Conservation (phyloP, 2,113 vertebrate genomes). For the Conger conger region DNA sequence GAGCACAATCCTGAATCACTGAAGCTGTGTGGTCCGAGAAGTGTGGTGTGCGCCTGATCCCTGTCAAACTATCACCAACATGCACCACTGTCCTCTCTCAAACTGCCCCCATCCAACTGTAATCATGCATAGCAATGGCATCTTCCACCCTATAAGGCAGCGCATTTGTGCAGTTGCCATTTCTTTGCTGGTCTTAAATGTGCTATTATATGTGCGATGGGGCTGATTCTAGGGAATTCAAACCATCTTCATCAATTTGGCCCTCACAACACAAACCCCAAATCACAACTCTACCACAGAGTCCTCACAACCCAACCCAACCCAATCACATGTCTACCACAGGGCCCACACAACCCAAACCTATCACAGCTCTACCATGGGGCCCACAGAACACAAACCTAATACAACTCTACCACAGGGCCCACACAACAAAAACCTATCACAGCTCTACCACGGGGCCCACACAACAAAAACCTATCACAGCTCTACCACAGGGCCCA, state of each 20-base stretch:
- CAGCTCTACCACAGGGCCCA: no score
- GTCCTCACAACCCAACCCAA: no score
- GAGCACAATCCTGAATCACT: no score
- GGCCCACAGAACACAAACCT: constrained; percentile 41
- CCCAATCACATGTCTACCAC: not conserved
- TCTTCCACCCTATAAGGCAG: not conserved
- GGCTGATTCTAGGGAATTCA: constrained; percentile 38
- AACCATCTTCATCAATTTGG: constrained; percentile 48
- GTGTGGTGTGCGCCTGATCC: not conserved
- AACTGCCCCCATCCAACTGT: not conserved
- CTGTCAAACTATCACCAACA: not conserved
- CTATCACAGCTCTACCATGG: constrained; percentile 5
- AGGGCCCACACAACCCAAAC: not conserved
- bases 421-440: no score
- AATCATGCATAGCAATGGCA: not conserved
- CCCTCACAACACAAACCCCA: constrained; percentile 36
- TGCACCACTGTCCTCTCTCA: not conserved
- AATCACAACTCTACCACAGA: constrained; percentile 13
- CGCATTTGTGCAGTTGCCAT: not conserved
- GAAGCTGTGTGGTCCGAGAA: not conserved
- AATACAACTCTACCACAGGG: not conserved
- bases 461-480: no score
- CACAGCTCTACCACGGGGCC: no score
- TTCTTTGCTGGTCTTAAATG: not conserved
- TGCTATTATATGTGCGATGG: not conserved